These are phyloP conservation scores for Sussaba pulchella DNA, from an alignment of 2,888 invertebrate species.

Conservation along the genomic window DNA sequence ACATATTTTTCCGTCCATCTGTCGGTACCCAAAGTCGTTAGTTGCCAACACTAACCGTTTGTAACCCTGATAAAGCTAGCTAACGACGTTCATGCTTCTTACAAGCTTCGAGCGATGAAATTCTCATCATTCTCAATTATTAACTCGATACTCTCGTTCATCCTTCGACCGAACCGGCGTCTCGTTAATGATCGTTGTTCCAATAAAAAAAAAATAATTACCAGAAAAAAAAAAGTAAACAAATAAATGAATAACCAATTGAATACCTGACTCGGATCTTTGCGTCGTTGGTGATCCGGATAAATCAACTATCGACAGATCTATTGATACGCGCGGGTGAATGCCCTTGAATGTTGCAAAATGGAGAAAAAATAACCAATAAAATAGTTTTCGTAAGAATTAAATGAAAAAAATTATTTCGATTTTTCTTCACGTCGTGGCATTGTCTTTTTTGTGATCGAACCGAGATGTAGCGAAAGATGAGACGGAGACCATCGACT, in stretches of 20 bases:
- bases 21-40: conserved; percentile 2
- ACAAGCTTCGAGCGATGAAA: not conserved
- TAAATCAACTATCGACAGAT: too few relatives aligned
- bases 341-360: too few relatives aligned
- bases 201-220: not conserved
- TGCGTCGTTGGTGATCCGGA: too few relatives aligned
- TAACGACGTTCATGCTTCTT: conserved; percentile 10
- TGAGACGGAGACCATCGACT: not conserved
- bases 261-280: too few relatives aligned
- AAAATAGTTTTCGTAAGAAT: too few relatives aligned
- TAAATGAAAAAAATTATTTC: not conserved
- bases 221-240: too few relatives aligned
- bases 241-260: too few relatives aligned
- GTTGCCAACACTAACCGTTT: not conserved
- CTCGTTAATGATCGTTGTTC: not conserved
- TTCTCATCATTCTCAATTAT: not conserved
- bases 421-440: too few relatives aligned
- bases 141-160: not conserved
- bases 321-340: too few relatives aligned
- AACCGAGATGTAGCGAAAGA: too few relatives aligned
- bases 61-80: conserved; percentile 7
- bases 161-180: not conserved
- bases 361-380: too few relatives aligned
- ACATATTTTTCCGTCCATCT: conserved; percentile 15
- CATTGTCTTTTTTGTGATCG: too few relatives aligned